These are phyloP conservation scores for Oscheius sp. DNA, from an alignment of 2,888 invertebrate species.

Conservation along the genomic window DNA sequence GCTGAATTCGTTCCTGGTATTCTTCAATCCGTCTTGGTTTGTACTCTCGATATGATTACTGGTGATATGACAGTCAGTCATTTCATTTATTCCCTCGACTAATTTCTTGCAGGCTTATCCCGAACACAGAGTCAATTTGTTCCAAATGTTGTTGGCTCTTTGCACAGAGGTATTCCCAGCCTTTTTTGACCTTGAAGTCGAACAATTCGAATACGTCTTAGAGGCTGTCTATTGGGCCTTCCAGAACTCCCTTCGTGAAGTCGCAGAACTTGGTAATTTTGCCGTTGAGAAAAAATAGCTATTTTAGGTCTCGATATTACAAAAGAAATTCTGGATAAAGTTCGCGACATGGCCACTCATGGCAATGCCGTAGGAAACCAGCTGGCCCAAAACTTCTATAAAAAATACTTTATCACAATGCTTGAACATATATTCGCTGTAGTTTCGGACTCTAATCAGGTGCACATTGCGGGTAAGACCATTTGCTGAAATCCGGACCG, in stretches of 20 bases:
- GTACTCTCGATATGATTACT: constrained; percentile 94
- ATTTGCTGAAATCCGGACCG: not conserved
- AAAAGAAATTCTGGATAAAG: constrained; percentile 37
- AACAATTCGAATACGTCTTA: constrained; percentile 86
- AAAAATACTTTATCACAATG: constrained; percentile 95
- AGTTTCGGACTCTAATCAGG: constrained; percentile 92
- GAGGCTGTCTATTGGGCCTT: constrained; percentile 99
- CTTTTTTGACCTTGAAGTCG: constrained; percentile 45
- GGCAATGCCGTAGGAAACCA: not conserved
- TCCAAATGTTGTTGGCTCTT: constrained; percentile 87
- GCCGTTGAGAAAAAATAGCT: not conserved
- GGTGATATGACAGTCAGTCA: constrained; percentile 72
- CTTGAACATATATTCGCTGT: constrained; percentile 98
- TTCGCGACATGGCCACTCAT: constrained; percentile 45
- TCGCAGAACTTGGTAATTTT: constrained; percentile 87
- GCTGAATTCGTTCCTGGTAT: constrained; percentile 82
- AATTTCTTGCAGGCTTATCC: constrained; percentile 89
- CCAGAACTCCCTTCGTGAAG: constrained; percentile 99
- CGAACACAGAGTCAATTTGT: constrained; percentile 97
- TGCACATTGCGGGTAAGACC: constrained; percentile 66
- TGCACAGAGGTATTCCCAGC: constrained; percentile 71
- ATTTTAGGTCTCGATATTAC: constrained; percentile 18
- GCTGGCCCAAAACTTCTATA: constrained; percentile 88
- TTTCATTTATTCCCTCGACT: too few species aligned
- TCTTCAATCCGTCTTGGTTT: constrained; percentile 98